Evolutionary conservation across 2,797 vertebrate genomes (phyloP), one percentile per base, ranked within the genome.

Genomic region (Enteromius fasciolatus): DNA sequence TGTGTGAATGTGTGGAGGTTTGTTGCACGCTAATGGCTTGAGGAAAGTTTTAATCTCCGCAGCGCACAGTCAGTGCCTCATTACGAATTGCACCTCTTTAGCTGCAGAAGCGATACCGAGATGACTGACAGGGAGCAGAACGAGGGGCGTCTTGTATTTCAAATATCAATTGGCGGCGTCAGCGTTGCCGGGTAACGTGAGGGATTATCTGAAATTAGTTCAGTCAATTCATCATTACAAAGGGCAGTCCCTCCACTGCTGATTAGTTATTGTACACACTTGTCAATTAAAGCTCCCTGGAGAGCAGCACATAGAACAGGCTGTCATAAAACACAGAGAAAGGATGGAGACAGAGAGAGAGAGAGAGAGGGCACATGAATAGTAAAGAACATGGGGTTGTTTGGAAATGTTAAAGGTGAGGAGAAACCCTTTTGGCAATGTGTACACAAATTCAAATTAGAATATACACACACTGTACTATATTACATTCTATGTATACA

Each of bases 201-300:
- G 86, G 91, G 90, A 94, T 94, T 92, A 94, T 94, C 91, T 93
- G 86, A 94, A 94, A 94, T 93, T 89, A 93, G 91, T 93, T 92
- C 80, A 90, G 91, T 91, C 92, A 92, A 93, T 93, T 92, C 89
- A 91, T 93, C 91, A 92, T 92, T 89, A 93, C 91, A 93, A 93
- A 93, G 92, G 92, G 88, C 92, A 93, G 92, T 90, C 88, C 87
- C 90, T 91, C 90, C 89, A 87, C 87, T 66, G 86, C 92, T 92
- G 91, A 94, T 94, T 92, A 93, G 92, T 92, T 92, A 92, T 92
- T 93, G 92, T 92, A 91, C 91, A 93, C 90, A 94, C 84, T 90
- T 92, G 92, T 93, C 93, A 94, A 94, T 93, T 93, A 91, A 90
- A 87, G 80, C 67, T 92, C 92, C 90, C 90, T 20, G 63, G 91